Percentiles rank a stretch among this genome's conserved stretches.
phyloP scores from a whole-genome alignment of 2,888 invertebrate genomes.

The Dolichopus griseipennis region DNA sequence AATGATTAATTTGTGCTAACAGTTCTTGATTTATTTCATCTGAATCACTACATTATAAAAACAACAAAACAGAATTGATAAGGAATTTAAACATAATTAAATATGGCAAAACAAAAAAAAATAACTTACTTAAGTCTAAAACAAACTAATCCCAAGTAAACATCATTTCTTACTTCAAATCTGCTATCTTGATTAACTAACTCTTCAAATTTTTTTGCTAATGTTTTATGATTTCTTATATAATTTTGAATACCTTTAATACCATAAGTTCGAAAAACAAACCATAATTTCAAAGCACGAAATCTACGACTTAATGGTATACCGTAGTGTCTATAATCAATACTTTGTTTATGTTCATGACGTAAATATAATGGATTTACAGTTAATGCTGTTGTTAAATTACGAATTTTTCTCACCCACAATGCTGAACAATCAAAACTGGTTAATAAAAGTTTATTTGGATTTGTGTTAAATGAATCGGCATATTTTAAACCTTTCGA shows the following conservation, averaged over 20 bases:
- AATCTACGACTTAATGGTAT: constrained; percentile 78
- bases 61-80: too few species aligned
- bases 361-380: constrained; percentile 81
- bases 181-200: constrained; percentile 58
- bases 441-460: constrained; percentile 78
- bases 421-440: constrained; percentile 79
- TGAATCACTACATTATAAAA: constrained; percentile 44
- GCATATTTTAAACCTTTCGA: constrained; percentile 63
- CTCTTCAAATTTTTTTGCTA: constrained; percentile 67
- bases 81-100: background rate
- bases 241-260: constrained; percentile 71
- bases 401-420: constrained; percentile 71
- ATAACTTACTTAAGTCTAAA: constrained; percentile 52
- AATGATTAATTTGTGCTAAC: constrained; percentile 69
- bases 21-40: constrained; percentile 69
- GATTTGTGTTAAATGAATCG: constrained; percentile 79
- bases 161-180: constrained; percentile 71
- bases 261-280: constrained; percentile 73
- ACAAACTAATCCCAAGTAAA: constrained; percentile 66
- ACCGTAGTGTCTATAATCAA: constrained; percentile 75
- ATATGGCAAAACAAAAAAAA: background rate
- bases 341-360: constrained; percentile 65
- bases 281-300: constrained; percentile 80
- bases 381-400: constrained; percentile 70
- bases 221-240: constrained; percentile 69